phyloP scores from a whole-genome alignment of 2,113 vertebrate genomes.

The Austrofundulus limnaeus region DNA sequence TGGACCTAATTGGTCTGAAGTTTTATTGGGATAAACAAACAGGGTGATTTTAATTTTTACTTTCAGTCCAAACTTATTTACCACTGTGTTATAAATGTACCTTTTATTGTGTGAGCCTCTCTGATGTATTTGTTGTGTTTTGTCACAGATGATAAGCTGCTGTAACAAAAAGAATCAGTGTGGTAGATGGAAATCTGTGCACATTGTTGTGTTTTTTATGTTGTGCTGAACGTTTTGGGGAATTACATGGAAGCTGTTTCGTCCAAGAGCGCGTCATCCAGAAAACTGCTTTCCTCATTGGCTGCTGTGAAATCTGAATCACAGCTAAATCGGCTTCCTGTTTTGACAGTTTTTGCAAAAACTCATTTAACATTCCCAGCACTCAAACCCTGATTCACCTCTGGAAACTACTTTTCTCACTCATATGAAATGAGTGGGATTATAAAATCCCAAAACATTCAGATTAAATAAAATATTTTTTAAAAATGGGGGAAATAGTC shows the following conservation, averaged over 20 bases:
- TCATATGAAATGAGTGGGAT: no score
- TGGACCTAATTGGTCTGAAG: slow-evolving; percentile 20
- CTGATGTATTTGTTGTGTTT: not conserved
- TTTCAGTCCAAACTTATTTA: not conserved
- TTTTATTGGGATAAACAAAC: not conserved
- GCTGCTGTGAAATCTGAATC: slow-evolving; percentile 1
- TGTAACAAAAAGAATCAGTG: not conserved
- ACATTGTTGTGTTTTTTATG: slow-evolving; percentile 10
- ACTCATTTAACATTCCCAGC: not conserved
- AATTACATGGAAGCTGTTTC: slow-evolving; percentile 32
- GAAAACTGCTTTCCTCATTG: not conserved
- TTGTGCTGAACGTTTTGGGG: slow-evolving; percentile 8
- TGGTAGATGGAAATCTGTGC: not conserved
- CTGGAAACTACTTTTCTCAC: slow-evolving; percentile 3
- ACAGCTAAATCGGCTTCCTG: slow-evolving; percentile 20
- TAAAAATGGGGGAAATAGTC: no score
- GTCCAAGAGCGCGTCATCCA: not conserved
- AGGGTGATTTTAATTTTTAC: not conserved
- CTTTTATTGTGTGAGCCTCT: not conserved
- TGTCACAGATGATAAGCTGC: not conserved
- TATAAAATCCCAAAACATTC: no score
- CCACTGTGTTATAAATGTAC: not conserved
- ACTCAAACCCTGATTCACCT: not conserved
- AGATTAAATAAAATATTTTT: no score
- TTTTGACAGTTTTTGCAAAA: not conserved